Evolutionary conservation across 2,888 invertebrate genomes (phyloP).

Genomic region (Tetragnatha montana): DNA sequence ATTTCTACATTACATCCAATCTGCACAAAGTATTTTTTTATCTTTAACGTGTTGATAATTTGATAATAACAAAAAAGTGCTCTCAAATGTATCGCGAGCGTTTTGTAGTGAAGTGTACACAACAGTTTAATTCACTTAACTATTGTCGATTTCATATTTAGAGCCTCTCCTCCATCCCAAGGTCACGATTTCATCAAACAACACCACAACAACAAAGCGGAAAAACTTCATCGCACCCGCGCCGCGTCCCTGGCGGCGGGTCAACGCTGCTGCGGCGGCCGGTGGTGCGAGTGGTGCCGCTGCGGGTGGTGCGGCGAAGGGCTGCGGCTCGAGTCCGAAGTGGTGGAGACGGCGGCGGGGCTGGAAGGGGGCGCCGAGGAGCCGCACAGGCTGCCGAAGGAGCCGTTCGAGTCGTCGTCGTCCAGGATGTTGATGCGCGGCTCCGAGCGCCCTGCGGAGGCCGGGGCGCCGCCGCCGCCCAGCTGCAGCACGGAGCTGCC

Average conservation of each 20-base stretch:
- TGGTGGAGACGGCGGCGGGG: conserved; percentile 72
- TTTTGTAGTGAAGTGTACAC: too few species aligned
- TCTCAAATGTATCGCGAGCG: too few species aligned
- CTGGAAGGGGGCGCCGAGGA: conserved; percentile 70
- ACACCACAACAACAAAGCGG: not conserved
- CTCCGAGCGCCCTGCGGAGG: conserved; percentile 63
- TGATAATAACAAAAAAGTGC: too few species aligned
- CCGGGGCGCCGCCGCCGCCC: conserved; percentile 18
- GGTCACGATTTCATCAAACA: too few species aligned
- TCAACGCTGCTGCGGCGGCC: conserved; percentile 49
- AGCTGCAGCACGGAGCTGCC: conserved; percentile 34
- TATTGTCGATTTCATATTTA: not conserved
- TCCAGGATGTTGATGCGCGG: conserved; percentile 63
- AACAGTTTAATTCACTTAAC: not conserved
- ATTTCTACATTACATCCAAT: too few species aligned
- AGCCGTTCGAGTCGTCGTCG: conserved; percentile 68
- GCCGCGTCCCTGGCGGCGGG: not conserved
- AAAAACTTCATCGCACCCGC: too few species aligned
- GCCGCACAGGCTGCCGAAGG: conserved; percentile 65
- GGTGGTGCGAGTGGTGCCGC: conserved; percentile 19
- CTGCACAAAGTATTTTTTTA: too few species aligned
- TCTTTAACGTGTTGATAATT: too few species aligned
- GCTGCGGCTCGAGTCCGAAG: conserved; percentile 71
- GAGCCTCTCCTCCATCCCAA: too few species aligned
- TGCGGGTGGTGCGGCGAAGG: conserved; percentile 56